These are phyloP conservation scores for Odocoileus virginianus DNA, from an alignment of 2,113 vertebrate species.

Conservation along the genomic window DNA sequence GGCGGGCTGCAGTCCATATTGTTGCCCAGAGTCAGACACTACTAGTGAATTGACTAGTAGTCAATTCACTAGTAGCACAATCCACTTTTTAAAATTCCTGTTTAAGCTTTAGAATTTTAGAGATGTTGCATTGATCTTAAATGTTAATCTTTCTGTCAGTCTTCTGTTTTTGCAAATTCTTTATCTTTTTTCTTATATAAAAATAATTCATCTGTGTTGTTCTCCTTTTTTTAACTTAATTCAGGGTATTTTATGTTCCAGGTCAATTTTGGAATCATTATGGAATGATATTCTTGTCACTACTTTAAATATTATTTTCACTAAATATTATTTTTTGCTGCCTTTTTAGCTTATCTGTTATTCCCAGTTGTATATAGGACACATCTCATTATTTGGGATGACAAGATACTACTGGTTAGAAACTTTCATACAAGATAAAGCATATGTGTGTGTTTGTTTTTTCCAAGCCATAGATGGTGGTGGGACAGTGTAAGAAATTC, in stretches of 20 bases:
- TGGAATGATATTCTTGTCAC: neutral
- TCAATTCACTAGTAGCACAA: neutral
- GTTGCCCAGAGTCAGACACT: neutral
- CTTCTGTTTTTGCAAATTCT: neutral
- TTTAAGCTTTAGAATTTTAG: neutral
- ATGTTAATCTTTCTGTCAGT: neutral
- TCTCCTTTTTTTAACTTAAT: neutral
- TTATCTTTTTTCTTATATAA: neutral
- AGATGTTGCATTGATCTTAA: neutral
- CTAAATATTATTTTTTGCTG: neutral
- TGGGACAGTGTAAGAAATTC: neutral
- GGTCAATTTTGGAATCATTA: neutral
- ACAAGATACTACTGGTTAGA: neutral
- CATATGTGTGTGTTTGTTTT: neutral
- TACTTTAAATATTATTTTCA: neutral
- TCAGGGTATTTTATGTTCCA: neutral
- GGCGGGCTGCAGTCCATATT: neutral
- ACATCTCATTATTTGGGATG: neutral
- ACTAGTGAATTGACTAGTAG: neutral
- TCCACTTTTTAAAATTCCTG: neutral
- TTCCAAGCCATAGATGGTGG: neutral
- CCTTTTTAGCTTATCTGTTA: neutral
- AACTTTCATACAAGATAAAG: neutral
- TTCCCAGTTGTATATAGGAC: neutral
- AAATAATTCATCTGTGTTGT: neutral